Evolutionary conservation across 2,888 invertebrate genomes (phyloP).

Genomic region (Timema cristinae): DNA sequence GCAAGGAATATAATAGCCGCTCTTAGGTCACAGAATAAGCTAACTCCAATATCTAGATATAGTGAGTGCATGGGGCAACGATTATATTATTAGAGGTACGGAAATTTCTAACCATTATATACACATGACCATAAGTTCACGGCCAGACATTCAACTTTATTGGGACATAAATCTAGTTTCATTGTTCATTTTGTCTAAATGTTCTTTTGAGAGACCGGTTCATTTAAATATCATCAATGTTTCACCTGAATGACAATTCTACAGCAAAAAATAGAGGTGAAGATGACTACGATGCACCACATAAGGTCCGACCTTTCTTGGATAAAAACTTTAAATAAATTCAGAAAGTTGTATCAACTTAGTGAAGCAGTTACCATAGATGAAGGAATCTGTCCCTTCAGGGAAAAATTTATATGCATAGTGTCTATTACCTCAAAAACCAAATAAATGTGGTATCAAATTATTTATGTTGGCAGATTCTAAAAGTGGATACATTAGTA

Average conservation of each 20-base stretch:
- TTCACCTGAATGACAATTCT: not conserved
- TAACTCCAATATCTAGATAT: not conserved
- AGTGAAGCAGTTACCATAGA: not conserved
- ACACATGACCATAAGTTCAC: not conserved
- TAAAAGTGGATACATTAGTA: constrained; percentile 1
- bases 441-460: not conserved
- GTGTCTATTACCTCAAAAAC: not conserved
- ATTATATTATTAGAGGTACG: not conserved
- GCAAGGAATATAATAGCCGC: not conserved
- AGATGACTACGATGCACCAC: not conserved
- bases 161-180: too few relatives aligned
- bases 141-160: too few relatives aligned
- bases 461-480: not conserved
- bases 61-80: not conserved
- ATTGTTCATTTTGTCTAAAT: not conserved
- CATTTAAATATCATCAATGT: not conserved
- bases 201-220: not conserved
- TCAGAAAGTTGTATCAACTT: not conserved
- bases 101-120: not conserved
- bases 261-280: not conserved
- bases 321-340: not conserved
- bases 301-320: not conserved
- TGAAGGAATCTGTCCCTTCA: constrained; percentile 1
- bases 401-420: not conserved
- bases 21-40: not conserved